A percentile compares a stretch with the other conserved stretches of the same genome.
phyloP scores from a whole-genome alignment of 2,113 vertebrate species.

The Paraplagusia blochii region DNA sequence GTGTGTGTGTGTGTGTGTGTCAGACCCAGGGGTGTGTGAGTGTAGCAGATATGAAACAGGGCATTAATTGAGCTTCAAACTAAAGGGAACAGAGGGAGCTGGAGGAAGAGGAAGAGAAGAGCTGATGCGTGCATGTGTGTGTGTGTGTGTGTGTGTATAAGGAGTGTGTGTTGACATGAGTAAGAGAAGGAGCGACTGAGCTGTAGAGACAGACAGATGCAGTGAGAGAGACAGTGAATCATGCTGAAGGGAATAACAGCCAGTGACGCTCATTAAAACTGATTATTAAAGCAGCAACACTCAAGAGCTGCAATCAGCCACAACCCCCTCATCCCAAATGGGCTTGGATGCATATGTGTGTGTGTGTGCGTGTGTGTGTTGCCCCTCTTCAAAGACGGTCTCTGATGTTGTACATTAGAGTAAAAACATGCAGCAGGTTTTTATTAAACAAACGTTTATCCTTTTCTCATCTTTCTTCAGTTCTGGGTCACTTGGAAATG shows the following conservation, averaged over 20 bases:
- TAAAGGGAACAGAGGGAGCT: slow-evolving; percentile 48
- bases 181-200: slow-evolving; percentile 16
- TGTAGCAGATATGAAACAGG: slow-evolving; percentile 63
- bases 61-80: slow-evolving; percentile 73
- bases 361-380: slow-evolving; percentile 9
- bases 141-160: slow-evolving; percentile 3
- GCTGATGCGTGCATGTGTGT: slow-evolving; percentile 2
- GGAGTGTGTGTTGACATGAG: slow-evolving; percentile 9
- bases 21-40: slow-evolving; percentile 47
- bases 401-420: too few relatives aligned
- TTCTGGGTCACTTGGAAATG: not conserved
- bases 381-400: too few relatives aligned
- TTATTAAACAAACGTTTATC: too few relatives aligned
- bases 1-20: slow-evolving; percentile 11
- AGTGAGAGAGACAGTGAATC: slow-evolving; percentile 44
- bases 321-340: slow-evolving; percentile 52
- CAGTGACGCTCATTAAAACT: slow-evolving; percentile 80
- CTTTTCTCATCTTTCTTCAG: too few relatives aligned
- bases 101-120: slow-evolving; percentile 10
- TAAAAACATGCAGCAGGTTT: too few relatives aligned
- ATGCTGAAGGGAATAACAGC: slow-evolving; percentile 72
- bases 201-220: slow-evolving; percentile 36
- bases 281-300: slow-evolving; percentile 79
- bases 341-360: slow-evolving; percentile 11
- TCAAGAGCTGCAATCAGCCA: slow-evolving; percentile 61